Evolutionary conservation across 1,140 invertebrate genomes (phyloP), one percentile per base, ranked within the genome.

Genomic region (Brachionus rubens): DNA sequence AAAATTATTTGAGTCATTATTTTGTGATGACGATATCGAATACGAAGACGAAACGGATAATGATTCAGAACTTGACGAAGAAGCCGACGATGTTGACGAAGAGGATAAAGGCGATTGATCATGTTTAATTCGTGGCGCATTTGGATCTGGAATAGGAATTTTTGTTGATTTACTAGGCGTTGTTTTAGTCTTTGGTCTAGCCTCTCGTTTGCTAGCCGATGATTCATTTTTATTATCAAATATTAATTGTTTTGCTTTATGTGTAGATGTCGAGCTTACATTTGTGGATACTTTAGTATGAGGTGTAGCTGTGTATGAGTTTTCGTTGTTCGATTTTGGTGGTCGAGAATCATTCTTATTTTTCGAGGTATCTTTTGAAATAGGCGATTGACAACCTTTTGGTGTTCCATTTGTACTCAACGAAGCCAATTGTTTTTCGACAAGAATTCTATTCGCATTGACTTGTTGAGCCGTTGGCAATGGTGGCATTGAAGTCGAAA

Each of bases 241-340:
- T 33, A 50, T 72, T 12, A 72, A 48, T 24, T 72, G 68, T 54
- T 72, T 72, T 16, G 68, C 46, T 50, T 72, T 72, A 21, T 72
- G 68, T 6, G 36, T 41, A 21, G 59, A 65, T 10, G 36, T 65
- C 3, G 19, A 24, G 7, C 59, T 65, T 24, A 43, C 2, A 65
- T 43, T 65, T 36, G 21, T 40, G 1, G 36, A 19, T 24, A 65
- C 40, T 43, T 65, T 65, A 28, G 59, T 65, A 43, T 65, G 59
- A 10, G 59, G 59, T 12, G 59, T 65, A 14, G 59, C 59, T 3
- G 59, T 41, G 21, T 65, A 28, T 12, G 36, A 24, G 9, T 65
- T 65, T 16, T 65, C 59, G 19, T 65, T 41, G 14, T 65, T 65
- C 1, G 9, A 12, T n/a, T 21, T 24, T 14, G 36, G 4, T 24